Conservation (phyloP, 2,797 vertebrate species). For the Takifugu rubripes region DNA sequence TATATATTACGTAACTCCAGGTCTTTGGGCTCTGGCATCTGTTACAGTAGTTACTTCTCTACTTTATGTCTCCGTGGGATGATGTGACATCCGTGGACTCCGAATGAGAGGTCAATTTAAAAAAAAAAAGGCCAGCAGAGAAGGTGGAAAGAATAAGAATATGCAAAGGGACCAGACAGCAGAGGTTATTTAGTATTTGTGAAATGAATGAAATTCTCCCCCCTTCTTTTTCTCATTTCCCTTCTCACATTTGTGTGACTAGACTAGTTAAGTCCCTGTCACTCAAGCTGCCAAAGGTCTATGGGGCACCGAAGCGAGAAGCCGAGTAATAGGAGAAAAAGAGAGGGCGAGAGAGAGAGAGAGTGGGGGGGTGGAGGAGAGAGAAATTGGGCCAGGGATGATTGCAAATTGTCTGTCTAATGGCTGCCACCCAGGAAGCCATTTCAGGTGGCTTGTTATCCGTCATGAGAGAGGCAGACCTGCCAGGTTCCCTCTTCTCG, state of each 20-base stretch:
- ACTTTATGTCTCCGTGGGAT: slow-evolving; percentile 35
- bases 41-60: slow-evolving; percentile 31
- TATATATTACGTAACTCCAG: neutral
- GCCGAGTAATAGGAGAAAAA: slow-evolving; percentile 69
- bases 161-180: slow-evolving; percentile 57
- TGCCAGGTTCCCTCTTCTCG: slow-evolving; percentile 69
- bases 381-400: slow-evolving; percentile 67
- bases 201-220: slow-evolving; percentile 66
- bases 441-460: slow-evolving; percentile 76
- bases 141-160: slow-evolving; percentile 49
- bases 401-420: slow-evolving; percentile 71
- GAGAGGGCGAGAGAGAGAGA: slow-evolving; percentile 49
- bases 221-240: slow-evolving; percentile 64
- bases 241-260: slow-evolving; percentile 68
- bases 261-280: slow-evolving; percentile 75
- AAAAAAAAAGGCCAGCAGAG: slow-evolving; percentile 44
- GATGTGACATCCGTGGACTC: slow-evolving; percentile 12
- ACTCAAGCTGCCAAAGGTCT: slow-evolving; percentile 73
- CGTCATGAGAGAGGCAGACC: slow-evolving; percentile 70
- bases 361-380: slow-evolving; percentile 51
- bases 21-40: slow-evolving; percentile 34
- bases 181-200: slow-evolving; percentile 72
- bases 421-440: slow-evolving; percentile 68
- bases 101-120: slow-evolving; percentile 46
- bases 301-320: slow-evolving; percentile 67